phyloP scores from a whole-genome alignment of 2,797 vertebrate genomes.

The Notolabrus celidotus region DNA sequence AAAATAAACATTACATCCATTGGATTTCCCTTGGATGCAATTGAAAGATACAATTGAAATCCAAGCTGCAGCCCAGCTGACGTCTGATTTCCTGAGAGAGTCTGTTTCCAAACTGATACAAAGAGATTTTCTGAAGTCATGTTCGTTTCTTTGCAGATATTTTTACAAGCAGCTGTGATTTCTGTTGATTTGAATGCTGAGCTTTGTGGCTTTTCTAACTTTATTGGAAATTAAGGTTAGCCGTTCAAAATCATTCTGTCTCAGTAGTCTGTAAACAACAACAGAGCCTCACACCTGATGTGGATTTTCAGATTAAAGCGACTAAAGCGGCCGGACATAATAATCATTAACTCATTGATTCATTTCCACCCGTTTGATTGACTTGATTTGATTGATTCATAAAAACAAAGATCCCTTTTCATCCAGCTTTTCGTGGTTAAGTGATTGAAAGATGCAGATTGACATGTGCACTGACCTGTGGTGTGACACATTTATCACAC shows the following conservation, averaged over 20 bases:
- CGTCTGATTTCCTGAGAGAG: neutral
- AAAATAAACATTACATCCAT: no score
- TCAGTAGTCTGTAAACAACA: neutral
- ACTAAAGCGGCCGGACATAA: neutral
- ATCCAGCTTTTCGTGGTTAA: neutral
- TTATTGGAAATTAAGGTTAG: neutral
- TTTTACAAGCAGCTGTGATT: neutral
- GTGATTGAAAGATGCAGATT: constrained; percentile 5
- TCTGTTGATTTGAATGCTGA: neutral
- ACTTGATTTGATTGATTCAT: constrained; percentile 47
- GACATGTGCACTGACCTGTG: constrained; percentile 40
- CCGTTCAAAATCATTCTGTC: neutral
- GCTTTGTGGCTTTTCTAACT: constrained; percentile 10
- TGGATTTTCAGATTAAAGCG: constrained; percentile 54
- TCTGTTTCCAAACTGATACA: neutral
- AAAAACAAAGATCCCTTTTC: constrained; percentile 12
- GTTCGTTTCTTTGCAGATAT: neutral
- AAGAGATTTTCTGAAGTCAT: neutral
- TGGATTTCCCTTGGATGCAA: no score
- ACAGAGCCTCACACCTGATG: neutral
- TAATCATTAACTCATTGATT: constrained; percentile 31
- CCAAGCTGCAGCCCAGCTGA: neutral
- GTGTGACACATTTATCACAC: neutral
- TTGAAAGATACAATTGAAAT: neutral
- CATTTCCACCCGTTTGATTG: constrained; percentile 50